A percentile compares a stretch with the other conserved stretches of the same genome.
These are phyloP conservation scores for Brachionus calyciflorus DNA, from an alignment of 1,140 invertebrate species.

Conservation along the genomic window DNA sequence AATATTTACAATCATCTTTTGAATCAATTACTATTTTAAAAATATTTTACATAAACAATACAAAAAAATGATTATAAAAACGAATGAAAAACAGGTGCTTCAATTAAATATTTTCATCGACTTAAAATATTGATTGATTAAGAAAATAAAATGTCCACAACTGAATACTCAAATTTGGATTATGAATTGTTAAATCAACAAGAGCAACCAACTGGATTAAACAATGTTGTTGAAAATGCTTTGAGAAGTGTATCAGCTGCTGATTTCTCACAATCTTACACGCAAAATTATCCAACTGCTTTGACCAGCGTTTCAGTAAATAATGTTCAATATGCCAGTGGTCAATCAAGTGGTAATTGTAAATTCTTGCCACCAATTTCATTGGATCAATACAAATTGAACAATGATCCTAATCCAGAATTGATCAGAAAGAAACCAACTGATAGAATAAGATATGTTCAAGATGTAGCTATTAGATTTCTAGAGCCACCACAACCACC, in stretches of 20 bases:
- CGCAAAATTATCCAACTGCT: not conserved
- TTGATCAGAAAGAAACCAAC: slow-evolving; percentile 28
- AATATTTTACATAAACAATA: no score
- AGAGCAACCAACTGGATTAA: not conserved
- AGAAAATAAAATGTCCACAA: not conserved
- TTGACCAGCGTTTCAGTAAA: not conserved
- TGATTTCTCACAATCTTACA: not conserved
- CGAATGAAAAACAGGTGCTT: not conserved
- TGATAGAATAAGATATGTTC: slow-evolving; percentile 28
- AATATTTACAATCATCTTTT: no score
- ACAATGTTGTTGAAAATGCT: slow-evolving; percentile 26
- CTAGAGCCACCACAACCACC: slow-evolving; percentile 30
- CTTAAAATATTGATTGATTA: not conserved
- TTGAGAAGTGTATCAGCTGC: slow-evolving; percentile 26
- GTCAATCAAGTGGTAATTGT: slow-evolving; percentile 22
- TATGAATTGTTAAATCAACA: not conserved
- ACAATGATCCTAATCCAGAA: slow-evolving; percentile 46
- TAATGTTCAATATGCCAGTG: not conserved
- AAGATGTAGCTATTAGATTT: slow-evolving; percentile 34
- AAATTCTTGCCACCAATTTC: slow-evolving; percentile 19
- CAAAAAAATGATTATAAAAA: no score
- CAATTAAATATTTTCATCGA: not conserved
- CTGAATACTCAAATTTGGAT: not conserved
- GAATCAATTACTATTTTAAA: no score
- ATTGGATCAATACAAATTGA: slow-evolving; percentile 40